Conservation (phyloP, 2,797 vertebrate species). For the Varecia variegata region DNA sequence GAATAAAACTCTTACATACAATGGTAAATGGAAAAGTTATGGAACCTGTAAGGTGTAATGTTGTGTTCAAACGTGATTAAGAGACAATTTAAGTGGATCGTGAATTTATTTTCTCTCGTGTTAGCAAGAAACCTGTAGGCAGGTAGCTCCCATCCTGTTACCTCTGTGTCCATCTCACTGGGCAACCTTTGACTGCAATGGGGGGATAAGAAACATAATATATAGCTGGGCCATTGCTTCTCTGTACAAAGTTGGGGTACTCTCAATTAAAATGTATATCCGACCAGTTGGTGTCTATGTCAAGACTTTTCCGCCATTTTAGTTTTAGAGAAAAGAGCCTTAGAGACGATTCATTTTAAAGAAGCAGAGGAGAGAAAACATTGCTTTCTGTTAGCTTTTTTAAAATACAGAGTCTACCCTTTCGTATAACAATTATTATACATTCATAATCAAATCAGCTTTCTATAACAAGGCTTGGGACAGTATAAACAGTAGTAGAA, state of each 20-base stretch:
- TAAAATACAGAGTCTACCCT: neutral
- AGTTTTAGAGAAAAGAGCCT: neutral
- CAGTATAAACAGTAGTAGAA: neutral
- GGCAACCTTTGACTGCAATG: neutral
- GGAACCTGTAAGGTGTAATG: neutral
- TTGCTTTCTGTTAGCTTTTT: neutral
- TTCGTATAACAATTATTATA: neutral
- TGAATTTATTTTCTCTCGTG: neutral
- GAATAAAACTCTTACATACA: neutral
- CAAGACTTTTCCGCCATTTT: neutral
- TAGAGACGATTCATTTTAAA: neutral
- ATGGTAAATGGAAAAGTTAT: neutral
- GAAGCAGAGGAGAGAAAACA: neutral
- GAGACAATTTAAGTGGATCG: neutral
- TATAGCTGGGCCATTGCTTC: neutral
- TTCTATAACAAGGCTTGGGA: neutral
- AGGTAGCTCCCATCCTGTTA: neutral
- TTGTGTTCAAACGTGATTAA: neutral
- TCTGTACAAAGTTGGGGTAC: neutral
- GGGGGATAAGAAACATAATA: neutral
- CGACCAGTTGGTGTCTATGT: neutral
- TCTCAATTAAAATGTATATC: neutral
- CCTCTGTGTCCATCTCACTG: neutral
- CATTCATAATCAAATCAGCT: neutral
- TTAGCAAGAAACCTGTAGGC: neutral